Evolutionary conservation across 1,140 invertebrate species (phyloP).

Genomic region (Cyclargus thomasi): DNA sequence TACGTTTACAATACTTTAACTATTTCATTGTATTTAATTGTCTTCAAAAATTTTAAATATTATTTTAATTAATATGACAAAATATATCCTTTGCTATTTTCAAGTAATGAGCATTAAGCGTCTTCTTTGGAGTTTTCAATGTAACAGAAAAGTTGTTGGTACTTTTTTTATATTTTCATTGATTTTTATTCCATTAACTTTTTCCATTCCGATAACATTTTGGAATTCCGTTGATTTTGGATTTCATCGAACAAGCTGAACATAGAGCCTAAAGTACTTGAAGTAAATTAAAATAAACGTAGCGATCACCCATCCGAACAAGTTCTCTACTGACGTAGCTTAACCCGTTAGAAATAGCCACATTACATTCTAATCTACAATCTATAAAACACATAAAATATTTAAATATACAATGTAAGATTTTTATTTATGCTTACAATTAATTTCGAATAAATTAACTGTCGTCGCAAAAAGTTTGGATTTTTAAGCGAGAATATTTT

Average conservation of each 20-base stretch:
- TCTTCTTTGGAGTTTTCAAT: no score
- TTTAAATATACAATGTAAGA: neutral
- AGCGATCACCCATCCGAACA: neutral
- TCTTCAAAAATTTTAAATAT: no score
- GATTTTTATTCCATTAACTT: no score
- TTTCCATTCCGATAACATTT: no score
- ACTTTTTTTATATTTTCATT: no score
- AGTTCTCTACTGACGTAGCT: neutral
- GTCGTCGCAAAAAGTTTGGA: neutral
- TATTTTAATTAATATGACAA: no score
- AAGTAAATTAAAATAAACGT: neutral
- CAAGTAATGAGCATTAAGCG: no score
- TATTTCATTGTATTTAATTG: neutral
- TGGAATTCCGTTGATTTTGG: no score
- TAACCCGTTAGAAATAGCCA: neutral
- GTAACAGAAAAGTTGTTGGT: no score
- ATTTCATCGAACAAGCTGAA: no score
- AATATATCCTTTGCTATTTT: no score
- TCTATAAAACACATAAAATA: constrained; percentile 1
- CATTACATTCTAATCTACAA: neutral
- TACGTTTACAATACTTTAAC: constrained; percentile 11
- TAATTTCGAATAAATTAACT: neutral
- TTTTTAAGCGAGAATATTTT: neutral
- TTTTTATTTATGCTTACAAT: neutral
- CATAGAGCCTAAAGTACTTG: no score